Percentiles rank a stretch among this genome's conserved stretches.
Evolutionary conservation across 2,888 invertebrate species (phyloP).

Genomic region (Homarus gammarus): DNA sequence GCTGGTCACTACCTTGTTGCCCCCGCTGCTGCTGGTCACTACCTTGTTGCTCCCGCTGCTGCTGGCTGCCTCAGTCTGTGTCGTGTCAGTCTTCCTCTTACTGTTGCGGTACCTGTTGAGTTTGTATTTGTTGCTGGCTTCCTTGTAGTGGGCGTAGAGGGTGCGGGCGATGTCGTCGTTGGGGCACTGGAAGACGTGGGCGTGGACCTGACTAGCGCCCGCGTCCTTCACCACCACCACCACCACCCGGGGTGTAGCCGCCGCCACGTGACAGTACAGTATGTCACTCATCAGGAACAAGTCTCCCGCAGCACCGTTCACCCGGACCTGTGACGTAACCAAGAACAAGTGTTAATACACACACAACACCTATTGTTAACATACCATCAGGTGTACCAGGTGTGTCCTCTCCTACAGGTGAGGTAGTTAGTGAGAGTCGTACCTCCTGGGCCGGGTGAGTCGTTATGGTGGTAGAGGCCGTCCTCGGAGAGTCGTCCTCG

Average conservation of each 20-base stretch:
- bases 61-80: conserved; percentile 6
- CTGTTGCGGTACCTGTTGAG: conserved; percentile 77
- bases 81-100: conserved; percentile 69
- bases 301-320: conserved; percentile 22
- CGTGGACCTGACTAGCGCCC: conserved; percentile 58
- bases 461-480: conserved; percentile 6
- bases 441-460: conserved; percentile 12
- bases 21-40: background rate
- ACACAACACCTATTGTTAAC: no score
- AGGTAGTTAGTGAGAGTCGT: no score
- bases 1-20: background rate
- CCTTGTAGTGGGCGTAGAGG: conserved; percentile 77
- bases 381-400: no score
- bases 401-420: no score
- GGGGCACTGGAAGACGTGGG: conserved; percentile 78
- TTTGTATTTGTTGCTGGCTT: conserved; percentile 77
- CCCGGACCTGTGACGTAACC: no score
- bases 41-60: background rate
- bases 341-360: no score
- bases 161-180: conserved; percentile 77
- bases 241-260: conserved; percentile 77
- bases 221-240: conserved; percentile 78
- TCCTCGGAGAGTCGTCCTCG: conserved; percentile 66
- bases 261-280: conserved; percentile 78
- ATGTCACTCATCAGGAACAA: conserved; percentile 77